Conservation (phyloP, 2,113 vertebrate genomes). For the Epinephelus cyanopodus region DNA sequence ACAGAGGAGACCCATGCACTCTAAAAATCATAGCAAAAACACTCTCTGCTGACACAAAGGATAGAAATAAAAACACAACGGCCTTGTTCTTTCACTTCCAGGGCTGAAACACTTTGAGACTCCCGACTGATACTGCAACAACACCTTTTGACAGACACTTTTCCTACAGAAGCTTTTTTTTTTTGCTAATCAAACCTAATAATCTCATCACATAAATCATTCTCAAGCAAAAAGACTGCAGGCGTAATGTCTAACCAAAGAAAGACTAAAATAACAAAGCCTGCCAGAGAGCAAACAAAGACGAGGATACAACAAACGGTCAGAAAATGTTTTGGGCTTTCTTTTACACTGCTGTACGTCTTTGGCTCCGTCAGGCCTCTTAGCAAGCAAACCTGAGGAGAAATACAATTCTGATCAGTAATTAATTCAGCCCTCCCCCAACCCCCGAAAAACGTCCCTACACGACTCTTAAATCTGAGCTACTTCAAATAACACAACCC, state of each 20-base stretch:
- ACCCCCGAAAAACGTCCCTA: conserved; percentile 25
- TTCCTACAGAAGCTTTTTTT: conserved; percentile 34
- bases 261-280: conserved; percentile 55
- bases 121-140: conserved; percentile 56
- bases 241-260: conserved; percentile 60
- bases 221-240: conserved; percentile 57
- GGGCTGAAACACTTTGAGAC: conserved; percentile 15
- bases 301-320: conserved; percentile 47
- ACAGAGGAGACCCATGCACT: conserved; percentile 56
- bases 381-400: conserved; percentile 43
- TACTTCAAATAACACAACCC: conserved; percentile 61
- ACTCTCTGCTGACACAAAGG: conserved; percentile 41
- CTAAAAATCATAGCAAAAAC: conserved; percentile 54
- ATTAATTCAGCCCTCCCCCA: conserved; percentile 35
- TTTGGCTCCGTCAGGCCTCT: conserved; percentile 63
- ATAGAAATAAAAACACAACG: conserved; percentile 39
- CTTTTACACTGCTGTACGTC: conserved; percentile 51
- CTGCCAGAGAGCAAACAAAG: conserved; percentile 56
- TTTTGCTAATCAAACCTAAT: conserved; percentile 48
- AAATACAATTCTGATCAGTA: conserved; percentile 54
- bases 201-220: conserved; percentile 55
- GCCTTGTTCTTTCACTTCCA: conserved; percentile 39
- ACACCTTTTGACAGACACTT: conserved; percentile 51
- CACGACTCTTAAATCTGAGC: conserved; percentile 42
- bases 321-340: conserved; percentile 52